Conservation (phyloP, 2,113 vertebrate species). For the Willisornis vidua region DNA sequence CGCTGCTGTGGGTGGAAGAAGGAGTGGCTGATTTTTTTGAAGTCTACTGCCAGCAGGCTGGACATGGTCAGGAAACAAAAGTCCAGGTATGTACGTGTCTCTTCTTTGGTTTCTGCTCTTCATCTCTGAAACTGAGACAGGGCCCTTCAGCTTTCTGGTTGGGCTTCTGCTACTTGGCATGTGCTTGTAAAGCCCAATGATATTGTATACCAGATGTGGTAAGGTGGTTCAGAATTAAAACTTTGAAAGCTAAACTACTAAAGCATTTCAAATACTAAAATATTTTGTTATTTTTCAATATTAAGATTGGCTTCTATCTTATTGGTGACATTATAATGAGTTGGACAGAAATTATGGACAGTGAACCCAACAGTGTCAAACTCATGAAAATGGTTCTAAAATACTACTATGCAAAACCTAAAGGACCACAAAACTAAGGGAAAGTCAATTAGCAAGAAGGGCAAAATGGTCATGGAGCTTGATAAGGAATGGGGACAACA, state of each 20-base stretch:
- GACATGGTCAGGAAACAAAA: constrained; percentile 72
- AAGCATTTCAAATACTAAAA: neutral
- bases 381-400: neutral
- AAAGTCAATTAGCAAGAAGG: neutral
- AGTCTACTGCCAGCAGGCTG: constrained; percentile 82
- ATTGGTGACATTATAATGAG: neutral
- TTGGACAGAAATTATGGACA: neutral
- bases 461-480: neutral
- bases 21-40: constrained; percentile 93
- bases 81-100: constrained; percentile 72
- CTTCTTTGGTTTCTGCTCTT: neutral
- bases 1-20: constrained; percentile 93
- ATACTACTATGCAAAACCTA: neutral
- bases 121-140: neutral
- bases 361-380: neutral
- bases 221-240: neutral
- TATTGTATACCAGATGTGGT: neutral
- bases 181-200: neutral
- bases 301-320: neutral
- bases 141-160: neutral
- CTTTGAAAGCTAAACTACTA: neutral
- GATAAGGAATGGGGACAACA: neutral
- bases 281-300: neutral
- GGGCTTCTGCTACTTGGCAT: neutral
- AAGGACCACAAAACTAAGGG: neutral